Evolutionary conservation across 2,888 invertebrate genomes (phyloP).

Genomic region (Myopa tessellatipennis): DNA sequence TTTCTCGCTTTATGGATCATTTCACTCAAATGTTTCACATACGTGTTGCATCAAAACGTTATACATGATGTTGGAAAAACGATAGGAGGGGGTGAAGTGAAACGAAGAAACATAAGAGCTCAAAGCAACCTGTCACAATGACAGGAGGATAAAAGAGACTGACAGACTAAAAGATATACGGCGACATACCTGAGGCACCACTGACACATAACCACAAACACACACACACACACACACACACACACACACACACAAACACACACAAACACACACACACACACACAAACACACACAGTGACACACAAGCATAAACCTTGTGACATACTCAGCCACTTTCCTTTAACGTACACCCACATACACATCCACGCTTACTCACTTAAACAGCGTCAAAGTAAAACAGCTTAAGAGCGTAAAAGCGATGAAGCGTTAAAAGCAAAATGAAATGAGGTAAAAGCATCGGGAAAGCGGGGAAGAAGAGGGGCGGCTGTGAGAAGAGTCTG

Average conservation of each 20-base stretch:
- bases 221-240: not conserved
- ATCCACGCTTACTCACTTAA: not conserved
- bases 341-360: no score
- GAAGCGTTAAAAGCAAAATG: constrained; percentile 37
- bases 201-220: not conserved
- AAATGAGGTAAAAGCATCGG: constrained; percentile 16
- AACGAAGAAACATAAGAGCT: not conserved
- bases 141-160: not conserved
- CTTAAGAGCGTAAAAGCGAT: constrained; percentile 33
- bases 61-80: not conserved
- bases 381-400: constrained; percentile 16
- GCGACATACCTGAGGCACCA: not conserved
- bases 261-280: not conserved
- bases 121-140: constrained; percentile 10
- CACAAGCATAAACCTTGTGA: not conserved
- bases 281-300: not conserved
- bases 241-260: not conserved
- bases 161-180: not conserved
- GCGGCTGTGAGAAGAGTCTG: no score
- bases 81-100: not conserved
- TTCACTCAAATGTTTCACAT: not conserved
- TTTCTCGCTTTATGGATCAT: not conserved
- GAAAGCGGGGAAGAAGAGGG: not conserved
- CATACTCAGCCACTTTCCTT: no score
- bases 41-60: not conserved